Evolutionary conservation across 1,140 invertebrate species (phyloP), one percentile per base, ranked within the genome.

Genomic region (Drosophila erecta): DNA sequence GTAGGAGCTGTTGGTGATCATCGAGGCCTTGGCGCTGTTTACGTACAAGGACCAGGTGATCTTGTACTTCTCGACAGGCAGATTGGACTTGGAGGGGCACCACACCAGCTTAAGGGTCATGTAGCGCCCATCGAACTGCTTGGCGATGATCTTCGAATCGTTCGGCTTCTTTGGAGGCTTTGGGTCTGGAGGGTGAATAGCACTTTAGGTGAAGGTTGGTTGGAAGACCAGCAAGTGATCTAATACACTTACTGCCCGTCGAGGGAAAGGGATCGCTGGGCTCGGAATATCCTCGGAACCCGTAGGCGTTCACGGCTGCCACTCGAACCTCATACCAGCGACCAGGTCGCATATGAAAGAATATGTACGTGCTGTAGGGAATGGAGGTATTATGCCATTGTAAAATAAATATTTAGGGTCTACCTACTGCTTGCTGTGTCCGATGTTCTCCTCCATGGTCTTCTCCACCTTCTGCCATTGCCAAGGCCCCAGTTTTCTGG

Each of bases 251-350:
- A 92, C 91, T 77, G 85, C 94, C 93, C 43, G 94, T 93, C 0
- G 94, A 94, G 35, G 93, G 95, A 78, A 96, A 96, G 0, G 94
- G 94, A 6, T 93, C 79, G 7, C 95, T 96, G 0, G 94, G 94
- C 14, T 92, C 83, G 0, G 96, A 96, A 80, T 94, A 96, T 5
- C 96, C 96, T 56, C 94, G 92, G 0, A 95, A 95, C 0, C 96
- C 96, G 64, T 94, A 94, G 1, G 93, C 93, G 84, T 95, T 96
- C 0, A 97, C 94, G 2, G 95, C 95, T 0, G 96, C 95, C 2
- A 96, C 95, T 27, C 96, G 93, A 79, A 96, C 96, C 79, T 96
- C 94, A 90, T 96, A 97, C 95, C 95, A 96, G 15, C 94, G 94
- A 15, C 95, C 96, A 0, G 95, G 95, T 76, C 94, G 94, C 46